Base-by-base conservation (phyloP, 1,140 invertebrate genomes). In the Ridgeia piscesae region DNA sequence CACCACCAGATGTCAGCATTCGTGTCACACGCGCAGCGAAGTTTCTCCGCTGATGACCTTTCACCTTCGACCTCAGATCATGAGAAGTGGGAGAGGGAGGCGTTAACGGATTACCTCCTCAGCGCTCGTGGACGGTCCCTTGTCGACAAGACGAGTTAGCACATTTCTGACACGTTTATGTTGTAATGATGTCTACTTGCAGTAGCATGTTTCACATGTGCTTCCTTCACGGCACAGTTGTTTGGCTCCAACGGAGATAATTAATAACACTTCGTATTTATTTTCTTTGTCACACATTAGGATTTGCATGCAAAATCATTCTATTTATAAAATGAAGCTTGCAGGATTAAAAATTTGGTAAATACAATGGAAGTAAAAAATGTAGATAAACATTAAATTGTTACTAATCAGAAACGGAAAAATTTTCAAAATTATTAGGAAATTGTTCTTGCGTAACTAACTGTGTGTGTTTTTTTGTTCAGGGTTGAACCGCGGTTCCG, bases 81-180 rank as follows among this genome's bases (percentile, higher is more conserved):
- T 27, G 89, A 90, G 89, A 90, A 90, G 21, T 90, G 89, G 89
- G 89, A 90, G 89, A 90, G 89, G 31, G 89, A 90, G 89, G 89
- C 34, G 14, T 77, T 77, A 77, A 77, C 58, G 17, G 89, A 90
- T n/a, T 90, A 90, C 31, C 89, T 90, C 89, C 34, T 42, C 89
- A 34, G 89, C 4, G 58, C 27, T 77, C 58, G 58, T 77, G 58
- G 58, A 77, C 6, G 58, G 11, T 77, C 58, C 0, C 58, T 77
- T 77, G 58, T 77, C 17, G 17, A 77, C 58, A 77, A 77, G 58
- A 77, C 58, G 11, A 77, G 58, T 77, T 77, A 77, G 58, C 58
- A 77, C 58, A 77, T 77, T 77, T 77, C 58, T 77, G 8, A 77
- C 58, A 77, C 58, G 27, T 77, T 77, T 77, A 4, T 77, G 58